Percentiles rank a stretch among this genome's conserved stretches.
Evolutionary conservation across 2,113 vertebrate species (phyloP).

Genomic region (Pseudorhombus dupliciocellatus): DNA sequence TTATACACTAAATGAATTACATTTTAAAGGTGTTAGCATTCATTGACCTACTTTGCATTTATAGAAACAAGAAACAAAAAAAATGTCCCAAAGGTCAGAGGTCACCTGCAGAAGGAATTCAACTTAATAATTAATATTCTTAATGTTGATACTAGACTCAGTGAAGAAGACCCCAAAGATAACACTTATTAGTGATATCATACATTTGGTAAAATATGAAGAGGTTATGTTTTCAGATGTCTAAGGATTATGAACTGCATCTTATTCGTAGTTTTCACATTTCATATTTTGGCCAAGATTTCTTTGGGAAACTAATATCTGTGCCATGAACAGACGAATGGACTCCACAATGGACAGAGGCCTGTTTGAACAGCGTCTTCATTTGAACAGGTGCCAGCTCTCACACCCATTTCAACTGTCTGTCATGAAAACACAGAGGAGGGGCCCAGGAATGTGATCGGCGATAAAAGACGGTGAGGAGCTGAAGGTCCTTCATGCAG

Average conservation of each 20-base stretch:
- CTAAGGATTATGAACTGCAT: not conserved
- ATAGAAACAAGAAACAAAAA: not conserved
- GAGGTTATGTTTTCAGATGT: too few species aligned
- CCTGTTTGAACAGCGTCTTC: slow-evolving; percentile 38
- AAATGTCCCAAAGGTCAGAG: slow-evolving; percentile 14
- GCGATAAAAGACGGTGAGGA: slow-evolving; percentile 38
- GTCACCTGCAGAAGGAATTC: slow-evolving; percentile 5
- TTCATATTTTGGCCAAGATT: not conserved
- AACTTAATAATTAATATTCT: not conserved
- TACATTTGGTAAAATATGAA: too few species aligned
- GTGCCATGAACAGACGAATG: not conserved
- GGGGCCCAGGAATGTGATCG: slow-evolving; percentile 10
- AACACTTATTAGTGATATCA: too few species aligned
- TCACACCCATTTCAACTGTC: slow-evolving; percentile 29
- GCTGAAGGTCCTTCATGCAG: not conserved
- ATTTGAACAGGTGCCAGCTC: slow-evolving; percentile 68
- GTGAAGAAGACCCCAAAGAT: too few species aligned
- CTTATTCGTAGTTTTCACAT: not conserved
- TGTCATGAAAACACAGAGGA: slow-evolving; percentile 22
- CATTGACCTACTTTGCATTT: not conserved
- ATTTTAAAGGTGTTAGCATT: not conserved
- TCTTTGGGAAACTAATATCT: not conserved
- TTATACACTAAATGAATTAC: not conserved
- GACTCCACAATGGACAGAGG: slow-evolving; percentile 1
- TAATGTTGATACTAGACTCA: too few species aligned